Percentiles rank a stretch among this genome's conserved stretches.
These are phyloP conservation scores for Synergus gifuensis DNA, from an alignment of 2,888 invertebrate genomes.

Conservation along the genomic window DNA sequence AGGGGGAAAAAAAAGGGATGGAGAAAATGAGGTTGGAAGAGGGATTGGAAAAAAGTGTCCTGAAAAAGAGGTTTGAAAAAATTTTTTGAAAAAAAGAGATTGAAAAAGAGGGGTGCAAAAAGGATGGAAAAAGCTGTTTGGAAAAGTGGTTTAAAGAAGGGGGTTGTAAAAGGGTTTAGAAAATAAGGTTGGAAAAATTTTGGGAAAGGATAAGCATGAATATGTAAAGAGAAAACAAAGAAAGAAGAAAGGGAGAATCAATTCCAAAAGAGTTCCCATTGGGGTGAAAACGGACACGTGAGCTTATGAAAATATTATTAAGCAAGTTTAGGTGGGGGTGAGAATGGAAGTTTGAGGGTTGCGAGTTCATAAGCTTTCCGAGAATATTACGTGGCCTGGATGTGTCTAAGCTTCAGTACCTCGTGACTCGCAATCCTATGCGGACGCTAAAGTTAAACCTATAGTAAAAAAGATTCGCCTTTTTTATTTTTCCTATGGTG, in stretches of 20 bases:
- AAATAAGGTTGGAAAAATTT: neutral
- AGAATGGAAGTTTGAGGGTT: slow-evolving; percentile 52
- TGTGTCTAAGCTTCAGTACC: slow-evolving; percentile 73
- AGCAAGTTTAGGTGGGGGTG: slow-evolving; percentile 46
- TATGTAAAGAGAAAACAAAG: neutral
- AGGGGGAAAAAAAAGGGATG: too few relatives aligned
- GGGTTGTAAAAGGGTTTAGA: too few relatives aligned
- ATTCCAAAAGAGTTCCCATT: neutral
- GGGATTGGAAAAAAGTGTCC: too few relatives aligned
- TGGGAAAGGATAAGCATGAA: neutral
- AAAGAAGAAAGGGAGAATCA: neutral
- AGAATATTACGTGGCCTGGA: slow-evolving; percentile 69
- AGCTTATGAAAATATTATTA: slow-evolving; percentile 11
- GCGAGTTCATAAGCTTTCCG: slow-evolving; percentile 63
- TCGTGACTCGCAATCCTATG: slow-evolving; percentile 72
- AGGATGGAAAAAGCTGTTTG: neutral
- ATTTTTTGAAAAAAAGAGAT: too few relatives aligned
- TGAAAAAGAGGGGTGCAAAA: neutral
- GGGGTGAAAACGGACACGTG: neutral
- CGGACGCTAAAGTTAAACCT: slow-evolving; percentile 64
- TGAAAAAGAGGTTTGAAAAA: too few relatives aligned
- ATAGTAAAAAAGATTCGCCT: slow-evolving; percentile 45
- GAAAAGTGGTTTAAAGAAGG: neutral
- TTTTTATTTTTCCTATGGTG: slow-evolving; percentile 41
- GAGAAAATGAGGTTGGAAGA: too few relatives aligned